Base-by-base conservation (phyloP, 2,888 invertebrate genomes). In the Drosophila diplacantha region DNA sequence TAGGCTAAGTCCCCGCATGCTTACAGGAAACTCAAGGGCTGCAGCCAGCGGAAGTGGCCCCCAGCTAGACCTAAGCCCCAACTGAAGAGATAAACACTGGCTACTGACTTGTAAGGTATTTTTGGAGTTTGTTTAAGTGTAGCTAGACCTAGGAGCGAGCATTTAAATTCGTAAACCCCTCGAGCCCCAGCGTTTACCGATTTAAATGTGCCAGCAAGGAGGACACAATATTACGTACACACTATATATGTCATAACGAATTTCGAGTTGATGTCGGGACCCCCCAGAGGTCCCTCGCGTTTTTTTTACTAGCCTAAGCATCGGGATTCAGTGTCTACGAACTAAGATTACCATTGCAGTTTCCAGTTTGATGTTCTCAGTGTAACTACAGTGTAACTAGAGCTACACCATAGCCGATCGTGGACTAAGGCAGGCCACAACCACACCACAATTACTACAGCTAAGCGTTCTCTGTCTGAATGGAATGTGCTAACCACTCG, bases 101-200 rank as follows among this genome's bases (percentile, higher is more conserved):
- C 16, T 69, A 53, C 51, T 57, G 60, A 51, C 63, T 57, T 65
- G 60, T 53, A 47, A 69, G 58, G 47, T 60, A 61, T 37, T 61
- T 60, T 60, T 61, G 20, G 16, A 41, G 20, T 54, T 54, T 11
- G 29, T 35, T 38, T 38, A 47, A 39, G 60, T 24, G 60, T 49
- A 49, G 60, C 11, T 56, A 56, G 60, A n/a, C 56, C 18, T 51
- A 51, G 52, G 38, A 38, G 11, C 29, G 18, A 14, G 29, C 83
- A 84, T 85, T 87, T 85, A 81, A 85, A 84, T 87, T 80, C 81
- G 87, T 86, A 84, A 86, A 85, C 85, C 78, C 72, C 62, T 70
- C 72, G 87, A 88, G 87, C 87, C 88, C 87, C 86, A 83, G 66
- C 62, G 86, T 84, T 87, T 85, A 76, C 86, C 73, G 71, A 85